Percentiles rank a stretch among this genome's conserved stretches.
Conservation (phyloP, 2,797 vertebrate genomes). For the Urocyon cinereoargenteus region DNA sequence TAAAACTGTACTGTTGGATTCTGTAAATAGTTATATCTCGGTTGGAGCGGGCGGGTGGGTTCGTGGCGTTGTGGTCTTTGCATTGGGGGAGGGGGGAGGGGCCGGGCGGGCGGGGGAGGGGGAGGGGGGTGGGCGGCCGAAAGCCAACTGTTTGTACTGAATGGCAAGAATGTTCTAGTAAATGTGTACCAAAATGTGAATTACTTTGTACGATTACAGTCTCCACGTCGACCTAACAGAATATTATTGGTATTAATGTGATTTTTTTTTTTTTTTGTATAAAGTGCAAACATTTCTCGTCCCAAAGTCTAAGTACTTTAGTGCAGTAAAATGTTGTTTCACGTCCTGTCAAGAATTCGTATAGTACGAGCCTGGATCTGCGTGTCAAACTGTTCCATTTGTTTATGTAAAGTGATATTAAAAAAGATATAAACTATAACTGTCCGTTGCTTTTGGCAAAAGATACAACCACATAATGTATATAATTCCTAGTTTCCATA, state of each 20-base stretch:
- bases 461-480: conserved; percentile 97
- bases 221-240: conserved; percentile 99
- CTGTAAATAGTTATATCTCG: conserved; percentile 99
- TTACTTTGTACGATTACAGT: conserved; percentile 99
- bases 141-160: conserved; percentile 97
- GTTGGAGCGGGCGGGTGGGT: conserved; percentile 92
- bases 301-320: conserved; percentile 99
- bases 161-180: conserved; percentile 99
- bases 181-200: conserved; percentile 99
- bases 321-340: conserved; percentile 99
- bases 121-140: conserved; percentile 84
- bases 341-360: conserved; percentile 99
- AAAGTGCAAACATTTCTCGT: conserved; percentile 99
- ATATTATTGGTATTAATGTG: conserved; percentile 99
- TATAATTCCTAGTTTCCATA: conserved; percentile 99
- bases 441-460: conserved; percentile 97
- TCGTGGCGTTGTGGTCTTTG: conserved; percentile 98
- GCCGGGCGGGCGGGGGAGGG: conserved; percentile 66
- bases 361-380: conserved; percentile 99
- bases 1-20: conserved; percentile 98
- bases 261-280: conserved; percentile 98
- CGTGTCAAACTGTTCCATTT: conserved; percentile 98
- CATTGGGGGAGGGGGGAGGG: conserved; percentile 94
- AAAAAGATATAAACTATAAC: conserved; percentile 95
- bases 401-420: conserved; percentile 99